Conservation (phyloP, 2,888 invertebrate genomes). For the Gasteruption jaculator region DNA sequence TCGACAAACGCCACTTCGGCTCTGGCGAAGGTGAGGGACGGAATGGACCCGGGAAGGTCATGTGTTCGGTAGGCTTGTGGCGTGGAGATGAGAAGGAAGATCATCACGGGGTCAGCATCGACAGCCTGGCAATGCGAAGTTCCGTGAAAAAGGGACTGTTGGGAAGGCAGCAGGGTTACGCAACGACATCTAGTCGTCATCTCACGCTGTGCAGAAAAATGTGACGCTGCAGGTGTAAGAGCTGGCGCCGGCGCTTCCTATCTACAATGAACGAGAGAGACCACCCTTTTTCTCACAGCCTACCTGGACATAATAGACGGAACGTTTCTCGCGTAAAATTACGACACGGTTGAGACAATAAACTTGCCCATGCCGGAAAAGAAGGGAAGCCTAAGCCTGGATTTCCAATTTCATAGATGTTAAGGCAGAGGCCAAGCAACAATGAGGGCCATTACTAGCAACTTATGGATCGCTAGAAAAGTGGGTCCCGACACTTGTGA, state of each 20-base stretch:
- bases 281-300: conserved; percentile 25
- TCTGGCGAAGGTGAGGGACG: too few relatives aligned
- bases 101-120: too few relatives aligned
- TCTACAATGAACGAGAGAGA: conserved; percentile 5
- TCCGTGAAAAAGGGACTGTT: too few relatives aligned
- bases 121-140: too few relatives aligned
- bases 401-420: conserved; percentile 23
- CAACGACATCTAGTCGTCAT: background rate
- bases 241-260: conserved; percentile 37
- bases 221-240: conserved; percentile 33
- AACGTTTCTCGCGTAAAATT: conserved; percentile 35
- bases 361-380: conserved; percentile 23
- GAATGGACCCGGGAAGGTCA: too few relatives aligned
- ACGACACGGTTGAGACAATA: conserved; percentile 30
- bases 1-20: too few relatives aligned
- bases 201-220: conserved; percentile 11
- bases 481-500: too few relatives aligned
- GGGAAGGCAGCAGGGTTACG: too few relatives aligned
- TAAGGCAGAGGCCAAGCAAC: background rate
- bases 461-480: background rate
- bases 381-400: conserved; percentile 17
- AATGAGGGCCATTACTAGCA: conserved; percentile 2
- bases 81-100: too few relatives aligned
- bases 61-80: too few relatives aligned
- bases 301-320: conserved; percentile 18